These are phyloP conservation scores for Petrocephalus sullivani DNA, from an alignment of 2,797 vertebrate species.

Conservation along the genomic window DNA sequence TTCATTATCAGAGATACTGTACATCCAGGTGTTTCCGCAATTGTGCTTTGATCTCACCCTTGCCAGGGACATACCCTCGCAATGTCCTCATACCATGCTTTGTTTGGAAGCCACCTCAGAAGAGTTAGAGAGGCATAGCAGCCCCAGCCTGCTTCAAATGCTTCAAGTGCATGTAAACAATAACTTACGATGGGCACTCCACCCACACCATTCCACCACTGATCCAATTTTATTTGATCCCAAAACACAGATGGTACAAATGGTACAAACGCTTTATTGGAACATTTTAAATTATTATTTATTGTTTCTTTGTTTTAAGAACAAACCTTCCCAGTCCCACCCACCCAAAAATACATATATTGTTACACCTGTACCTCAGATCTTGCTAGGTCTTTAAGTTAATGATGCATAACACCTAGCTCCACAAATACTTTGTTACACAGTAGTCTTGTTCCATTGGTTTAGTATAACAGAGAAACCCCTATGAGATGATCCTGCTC, in stretches of 20 bases:
- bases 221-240: background rate
- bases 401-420: slow-evolving; percentile 35
- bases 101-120: background rate
- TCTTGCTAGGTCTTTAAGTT: background rate
- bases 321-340: slow-evolving; percentile 32
- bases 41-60: background rate
- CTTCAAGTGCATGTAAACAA: background rate
- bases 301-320: slow-evolving; percentile 52
- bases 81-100: background rate
- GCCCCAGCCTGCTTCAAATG: background rate
- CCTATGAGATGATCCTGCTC: slow-evolving; percentile 42
- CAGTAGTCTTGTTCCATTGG: slow-evolving; percentile 58
- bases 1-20: background rate
- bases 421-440: slow-evolving; percentile 66
- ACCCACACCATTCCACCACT: background rate
- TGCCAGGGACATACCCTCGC: background rate
- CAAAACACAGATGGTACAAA: slow-evolving; percentile 13
- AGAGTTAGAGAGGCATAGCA: background rate
- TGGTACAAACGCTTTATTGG: background rate
- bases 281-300: slow-evolving; percentile 45
- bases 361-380: slow-evolving; percentile 31
- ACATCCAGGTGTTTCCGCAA: background rate
- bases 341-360: slow-evolving; percentile 33
- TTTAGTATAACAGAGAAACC: slow-evolving; percentile 59
- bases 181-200: background rate